Percentiles rank a stretch among this genome's conserved stretches.
phyloP scores from a whole-genome alignment of 2,888 invertebrate species.

The Cephonodes hylas region DNA sequence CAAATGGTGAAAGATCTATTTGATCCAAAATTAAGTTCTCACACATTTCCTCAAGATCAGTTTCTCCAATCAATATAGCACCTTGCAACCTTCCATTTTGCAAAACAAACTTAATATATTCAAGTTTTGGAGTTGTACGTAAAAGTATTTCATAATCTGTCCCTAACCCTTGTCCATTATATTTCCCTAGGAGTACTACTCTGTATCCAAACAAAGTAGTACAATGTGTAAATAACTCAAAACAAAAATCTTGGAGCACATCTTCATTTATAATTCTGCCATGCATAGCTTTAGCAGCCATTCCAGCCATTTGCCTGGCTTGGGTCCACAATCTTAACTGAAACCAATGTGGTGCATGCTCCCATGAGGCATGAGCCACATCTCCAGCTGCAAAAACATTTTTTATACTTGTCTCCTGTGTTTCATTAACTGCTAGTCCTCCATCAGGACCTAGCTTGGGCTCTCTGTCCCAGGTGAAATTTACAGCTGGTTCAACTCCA shows the following conservation, averaged over 20 bases:
- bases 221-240: slow-evolving; percentile 98
- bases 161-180: slow-evolving; percentile 94
- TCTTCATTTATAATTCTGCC: slow-evolving; percentile 81
- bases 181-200: slow-evolving; percentile 94
- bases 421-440: slow-evolving; percentile 92
- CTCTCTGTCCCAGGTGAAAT: slow-evolving; percentile 77
- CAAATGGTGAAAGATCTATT: slow-evolving; percentile 92
- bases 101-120: slow-evolving; percentile 94
- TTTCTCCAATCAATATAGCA: slow-evolving; percentile 97
- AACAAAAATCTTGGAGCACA: slow-evolving; percentile 94
- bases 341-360: slow-evolving; percentile 90
- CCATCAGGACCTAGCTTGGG: slow-evolving; percentile 84
- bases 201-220: slow-evolving; percentile 97
- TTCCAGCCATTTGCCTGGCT: slow-evolving; percentile 97
- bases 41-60: slow-evolving; percentile 98
- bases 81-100: slow-evolving; percentile 93
- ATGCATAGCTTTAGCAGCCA: slow-evolving; percentile 95
- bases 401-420: slow-evolving; percentile 88
- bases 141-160: slow-evolving; percentile 91
- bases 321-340: slow-evolving; percentile 99
- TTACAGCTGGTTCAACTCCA: slow-evolving; percentile 89
- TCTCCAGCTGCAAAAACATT: slow-evolving; percentile 98
- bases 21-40: slow-evolving; percentile 98
- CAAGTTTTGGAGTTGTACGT: slow-evolving; percentile 89
- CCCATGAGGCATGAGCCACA: slow-evolving; percentile 92